Evolutionary conservation across 1,140 invertebrate genomes (phyloP), one percentile per base, ranked within the genome.

Genomic region (Goniozus legneri): DNA sequence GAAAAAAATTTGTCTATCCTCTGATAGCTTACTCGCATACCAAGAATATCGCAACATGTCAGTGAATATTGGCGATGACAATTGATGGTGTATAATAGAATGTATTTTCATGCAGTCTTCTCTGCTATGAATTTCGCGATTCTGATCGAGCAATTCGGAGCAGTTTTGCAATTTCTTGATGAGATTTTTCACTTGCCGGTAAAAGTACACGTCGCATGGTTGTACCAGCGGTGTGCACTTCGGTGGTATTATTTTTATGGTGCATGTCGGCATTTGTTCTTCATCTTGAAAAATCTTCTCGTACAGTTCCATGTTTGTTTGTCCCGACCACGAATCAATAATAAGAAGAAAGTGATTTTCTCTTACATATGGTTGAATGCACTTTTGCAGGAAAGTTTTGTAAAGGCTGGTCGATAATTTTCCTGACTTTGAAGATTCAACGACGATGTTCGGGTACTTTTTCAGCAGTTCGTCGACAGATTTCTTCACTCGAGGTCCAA

Each of bases 181-280:
- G 16, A 39, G 18, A 15, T 30, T 15, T 30, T 47, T 47, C 16
- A 39, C 35, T 47, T n/a, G n/a, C n/a, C 20, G 35, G 21, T 38
- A 47, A 39, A 47, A 47, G 22, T 39, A 47, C 14, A 47, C 44
- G 35, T 47, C n/a, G n/a, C n/a, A n/a, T n/a, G n/a, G n/a, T n/a
- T n/a, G n/a, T n/a, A n/a, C n/a, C n/a, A n/a, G n/a, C 35, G 27
- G n/a, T 55, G 10, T 46, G 52, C 53, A 61, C 38, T 58, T 50
- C 20, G 56, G 46, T n/a, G 58, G 42, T 27, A 61, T 58, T 34
- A 59, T 42, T 54, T 62, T 44, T 1, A 59, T n/a, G 15, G 47
- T 53, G 27, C 47, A 47, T 7, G 45, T 54, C n/a, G 47, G 41
- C 8, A 22, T 0, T 15, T 39, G 33, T 14, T 47, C 19, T 8